Conservation (phyloP, 1,140 invertebrate genomes). For the Monochamus saltuarius region DNA sequence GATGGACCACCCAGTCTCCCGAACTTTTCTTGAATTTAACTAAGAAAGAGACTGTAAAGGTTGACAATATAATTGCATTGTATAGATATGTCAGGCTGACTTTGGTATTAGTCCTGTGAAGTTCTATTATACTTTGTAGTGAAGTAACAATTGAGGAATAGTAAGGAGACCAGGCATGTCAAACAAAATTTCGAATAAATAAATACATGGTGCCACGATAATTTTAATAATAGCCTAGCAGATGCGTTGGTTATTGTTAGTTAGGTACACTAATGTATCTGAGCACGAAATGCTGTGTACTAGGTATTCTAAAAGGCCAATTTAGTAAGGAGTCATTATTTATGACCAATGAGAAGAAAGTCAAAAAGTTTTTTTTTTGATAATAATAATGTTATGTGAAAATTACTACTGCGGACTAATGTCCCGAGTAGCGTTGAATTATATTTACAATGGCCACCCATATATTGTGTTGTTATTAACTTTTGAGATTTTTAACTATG, state of each 20-base stretch:
- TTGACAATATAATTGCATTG: conserved; percentile 18
- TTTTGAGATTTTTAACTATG: too few relatives aligned
- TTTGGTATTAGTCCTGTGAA: conserved; percentile 3
- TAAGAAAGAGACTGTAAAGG: neutral
- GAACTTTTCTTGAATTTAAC: neutral
- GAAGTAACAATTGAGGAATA: conserved; percentile 9
- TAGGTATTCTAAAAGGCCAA: too few relatives aligned
- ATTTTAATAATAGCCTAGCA: too few relatives aligned
- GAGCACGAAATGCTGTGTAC: neutral
- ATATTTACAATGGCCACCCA: too few relatives aligned
- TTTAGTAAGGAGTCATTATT: too few relatives aligned
- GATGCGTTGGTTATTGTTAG: neutral
- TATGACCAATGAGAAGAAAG: too few relatives aligned
- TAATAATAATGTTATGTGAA: too few relatives aligned
- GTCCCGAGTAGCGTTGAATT: too few relatives aligned
- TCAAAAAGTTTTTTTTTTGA: too few relatives aligned
- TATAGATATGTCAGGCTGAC: conserved; percentile 17
- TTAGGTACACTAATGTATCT: neutral
- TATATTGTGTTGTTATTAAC: too few relatives aligned
- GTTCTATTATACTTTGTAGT: conserved; percentile 15
- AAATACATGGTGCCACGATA: conserved; percentile 12
- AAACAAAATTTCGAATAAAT: conserved; percentile 17
- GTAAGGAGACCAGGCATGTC: conserved; percentile 14
- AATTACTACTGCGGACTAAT: too few relatives aligned
- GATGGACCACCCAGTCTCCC: conserved; percentile 6